Percentiles rank a stretch among this genome's conserved stretches.
Evolutionary conservation across 2,797 vertebrate species (phyloP).

Genomic region (Sebastes aleutianus): DNA sequence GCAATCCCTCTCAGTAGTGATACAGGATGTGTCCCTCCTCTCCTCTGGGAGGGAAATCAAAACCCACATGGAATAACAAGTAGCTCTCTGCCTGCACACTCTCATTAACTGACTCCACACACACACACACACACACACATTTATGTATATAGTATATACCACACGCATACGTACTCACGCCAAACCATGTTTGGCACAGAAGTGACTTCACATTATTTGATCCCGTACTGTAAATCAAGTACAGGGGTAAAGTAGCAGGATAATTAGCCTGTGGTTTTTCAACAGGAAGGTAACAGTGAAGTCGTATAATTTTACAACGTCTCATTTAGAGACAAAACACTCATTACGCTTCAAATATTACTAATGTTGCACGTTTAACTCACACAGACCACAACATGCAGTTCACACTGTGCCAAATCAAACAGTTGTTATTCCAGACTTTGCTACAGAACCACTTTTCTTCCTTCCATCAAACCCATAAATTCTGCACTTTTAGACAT

Average conservation of each 20-base stretch:
- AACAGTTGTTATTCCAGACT: not conserved
- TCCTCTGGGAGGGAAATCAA: constrained; percentile 72
- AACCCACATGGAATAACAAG: constrained; percentile 77
- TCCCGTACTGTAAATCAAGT: constrained; percentile 4
- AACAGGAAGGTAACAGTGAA: not conserved
- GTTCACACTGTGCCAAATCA: not conserved
- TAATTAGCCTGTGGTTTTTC: constrained; percentile 21
- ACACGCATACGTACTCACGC: not conserved
- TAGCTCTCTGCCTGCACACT: constrained; percentile 60
- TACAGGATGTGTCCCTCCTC: constrained; percentile 69
- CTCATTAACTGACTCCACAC: constrained; percentile 31
- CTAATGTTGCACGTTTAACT: not conserved
- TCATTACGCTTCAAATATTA: constrained; percentile 7
- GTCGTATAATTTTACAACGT: constrained; percentile 14
- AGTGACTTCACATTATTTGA: not conserved
- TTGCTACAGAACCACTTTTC: not conserved
- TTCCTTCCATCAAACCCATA: not conserved
- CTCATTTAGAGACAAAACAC: constrained; percentile 14
- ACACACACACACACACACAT: constrained; percentile 22
- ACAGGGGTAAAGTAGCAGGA: not conserved
- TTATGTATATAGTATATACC: constrained; percentile 9
- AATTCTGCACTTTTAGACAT: not conserved
- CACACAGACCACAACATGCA: not conserved
- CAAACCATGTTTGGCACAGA: constrained; percentile 14
- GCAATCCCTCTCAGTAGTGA: constrained; percentile 62